Conservation (phyloP, 1,140 invertebrate species). For the Drosophila guanche region DNA sequence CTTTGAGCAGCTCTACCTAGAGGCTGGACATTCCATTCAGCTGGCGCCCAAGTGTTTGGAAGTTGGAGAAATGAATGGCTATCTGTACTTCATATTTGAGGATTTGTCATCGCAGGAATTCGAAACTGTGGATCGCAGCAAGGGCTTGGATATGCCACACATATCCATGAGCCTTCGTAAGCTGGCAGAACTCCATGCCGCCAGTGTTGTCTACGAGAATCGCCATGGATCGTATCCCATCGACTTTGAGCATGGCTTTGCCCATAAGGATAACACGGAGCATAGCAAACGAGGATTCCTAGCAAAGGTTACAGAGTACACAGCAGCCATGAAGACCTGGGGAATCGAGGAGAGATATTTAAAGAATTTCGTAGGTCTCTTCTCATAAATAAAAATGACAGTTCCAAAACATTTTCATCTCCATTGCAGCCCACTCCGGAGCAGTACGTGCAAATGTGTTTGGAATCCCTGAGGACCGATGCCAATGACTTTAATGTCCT, state of each 20-base stretch:
- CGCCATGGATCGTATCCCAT: constrained; percentile 38
- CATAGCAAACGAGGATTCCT: constrained; percentile 13
- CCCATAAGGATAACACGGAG: constrained; percentile 15
- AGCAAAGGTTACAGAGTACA: constrained; percentile 27
- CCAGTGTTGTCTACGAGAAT: constrained; percentile 74
- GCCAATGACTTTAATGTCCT: constrained; percentile 85
- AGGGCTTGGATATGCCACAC: constrained; percentile 85
- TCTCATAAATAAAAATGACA: not conserved
- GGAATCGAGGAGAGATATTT: constrained; percentile 58
- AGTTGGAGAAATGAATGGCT: constrained; percentile 33
- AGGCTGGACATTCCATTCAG: constrained; percentile 45
- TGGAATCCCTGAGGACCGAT: constrained; percentile 49
- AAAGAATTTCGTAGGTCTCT: constrained; percentile 53
- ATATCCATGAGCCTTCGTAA: constrained; percentile 84
- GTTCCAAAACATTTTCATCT: not conserved
- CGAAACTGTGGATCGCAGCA: constrained; percentile 79
- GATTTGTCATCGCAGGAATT: constrained; percentile 54
- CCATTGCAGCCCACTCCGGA: constrained; percentile 47
- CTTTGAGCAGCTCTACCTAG: constrained; percentile 46
- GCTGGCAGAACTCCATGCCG: constrained; percentile 85
- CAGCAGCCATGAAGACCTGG: constrained; percentile 56
- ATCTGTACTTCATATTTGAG: constrained; percentile 66
- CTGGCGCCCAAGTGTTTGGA: constrained; percentile 64
- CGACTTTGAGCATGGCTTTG: constrained; percentile 58
- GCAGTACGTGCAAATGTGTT: constrained; percentile 36